Conservation (phyloP, 1,140 invertebrate genomes). For the Pristionchus pacificus region DNA sequence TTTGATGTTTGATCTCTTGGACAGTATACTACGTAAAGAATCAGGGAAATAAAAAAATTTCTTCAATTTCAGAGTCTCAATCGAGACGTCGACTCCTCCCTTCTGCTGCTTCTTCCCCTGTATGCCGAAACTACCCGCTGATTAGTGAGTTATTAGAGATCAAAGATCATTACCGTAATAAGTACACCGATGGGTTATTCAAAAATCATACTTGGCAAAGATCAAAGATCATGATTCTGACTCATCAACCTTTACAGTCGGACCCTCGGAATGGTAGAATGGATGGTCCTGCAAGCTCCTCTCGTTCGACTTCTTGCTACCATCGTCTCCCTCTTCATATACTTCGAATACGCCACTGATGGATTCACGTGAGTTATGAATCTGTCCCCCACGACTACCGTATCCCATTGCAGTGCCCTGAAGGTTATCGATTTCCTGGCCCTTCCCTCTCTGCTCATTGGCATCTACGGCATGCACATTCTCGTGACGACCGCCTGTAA, state of each 20-base stretch:
- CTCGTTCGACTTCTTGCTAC: conserved; percentile 44
- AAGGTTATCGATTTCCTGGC: conserved; percentile 50
- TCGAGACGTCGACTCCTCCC: conserved; percentile 46
- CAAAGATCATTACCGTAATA: too few relatives aligned
- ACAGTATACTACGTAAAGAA: not conserved
- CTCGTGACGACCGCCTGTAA: conserved; percentile 51
- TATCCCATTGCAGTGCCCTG: conserved; percentile 32
- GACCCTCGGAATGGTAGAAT: conserved; percentile 44
- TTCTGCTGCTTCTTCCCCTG: conserved; percentile 55
- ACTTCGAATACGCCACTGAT: conserved; percentile 46
- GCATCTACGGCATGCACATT: conserved; percentile 53
- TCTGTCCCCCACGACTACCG: too few relatives aligned
- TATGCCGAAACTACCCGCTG: conserved; percentile 44
- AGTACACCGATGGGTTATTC: too few relatives aligned
- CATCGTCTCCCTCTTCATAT: conserved; percentile 45
- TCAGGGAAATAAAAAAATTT: not conserved
- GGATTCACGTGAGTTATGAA: conserved; percentile 28
- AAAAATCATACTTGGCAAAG: too few relatives aligned
- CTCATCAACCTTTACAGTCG: conserved; percentile 15
- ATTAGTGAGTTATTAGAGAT: conserved; percentile 44
- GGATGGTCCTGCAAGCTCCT: conserved; percentile 51
- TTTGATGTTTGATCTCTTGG: not conserved
- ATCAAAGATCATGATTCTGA: too few relatives aligned
- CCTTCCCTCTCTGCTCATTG: conserved; percentile 45
- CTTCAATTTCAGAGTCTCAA: conserved; percentile 1